Conservation (phyloP, 2,113 vertebrate species). For the Crypturellus undulatus region DNA sequence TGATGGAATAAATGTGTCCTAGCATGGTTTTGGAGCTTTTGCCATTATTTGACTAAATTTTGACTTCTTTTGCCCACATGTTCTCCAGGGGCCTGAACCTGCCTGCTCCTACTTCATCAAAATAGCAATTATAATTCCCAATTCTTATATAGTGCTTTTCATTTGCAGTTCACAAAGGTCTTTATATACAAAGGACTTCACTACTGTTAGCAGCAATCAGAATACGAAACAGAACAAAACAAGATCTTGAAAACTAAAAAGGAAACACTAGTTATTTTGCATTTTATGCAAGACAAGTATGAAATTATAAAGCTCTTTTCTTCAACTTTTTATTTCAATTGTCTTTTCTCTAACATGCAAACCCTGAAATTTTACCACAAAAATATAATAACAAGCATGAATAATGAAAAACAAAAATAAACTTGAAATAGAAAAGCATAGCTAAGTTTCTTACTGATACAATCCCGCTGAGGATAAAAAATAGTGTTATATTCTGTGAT, state of each 20-base stretch:
- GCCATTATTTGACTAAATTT: neutral
- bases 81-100: neutral
- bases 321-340: neutral
- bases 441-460: neutral
- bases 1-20: neutral
- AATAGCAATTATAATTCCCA: neutral
- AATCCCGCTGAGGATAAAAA: neutral
- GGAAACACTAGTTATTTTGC: neutral
- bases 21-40: neutral
- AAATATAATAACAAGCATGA: neutral
- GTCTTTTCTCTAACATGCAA: neutral
- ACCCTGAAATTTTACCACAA: neutral
- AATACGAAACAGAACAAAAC: neutral
- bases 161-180: neutral
- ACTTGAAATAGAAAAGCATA: neutral
- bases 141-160: neutral
- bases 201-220: neutral
- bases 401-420: neutral
- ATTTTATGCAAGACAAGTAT: neutral
- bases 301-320: conserved; percentile 2
- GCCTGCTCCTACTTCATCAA: neutral
- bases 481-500: neutral
- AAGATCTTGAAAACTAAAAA: neutral
- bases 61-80: neutral
- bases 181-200: neutral